phyloP scores from a whole-genome alignment of 1,140 invertebrate species.

The Macrobrachium rosenbergii region DNA sequence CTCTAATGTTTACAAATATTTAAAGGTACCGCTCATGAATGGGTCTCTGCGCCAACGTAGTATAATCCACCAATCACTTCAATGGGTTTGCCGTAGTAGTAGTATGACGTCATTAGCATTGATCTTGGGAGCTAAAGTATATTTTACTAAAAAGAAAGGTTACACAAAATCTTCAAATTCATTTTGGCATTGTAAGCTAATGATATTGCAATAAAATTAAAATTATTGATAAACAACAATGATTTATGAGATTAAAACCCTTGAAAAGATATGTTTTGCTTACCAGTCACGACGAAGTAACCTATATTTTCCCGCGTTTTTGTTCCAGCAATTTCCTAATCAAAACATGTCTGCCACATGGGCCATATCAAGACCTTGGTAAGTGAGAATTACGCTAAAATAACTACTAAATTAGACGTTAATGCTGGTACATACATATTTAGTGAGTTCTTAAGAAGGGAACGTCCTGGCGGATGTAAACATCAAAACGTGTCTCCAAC shows the following conservation, averaged over 20 bases:
- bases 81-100: conserved; percentile 52
- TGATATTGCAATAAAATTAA: not conserved
- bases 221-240: not conserved
- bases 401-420: not conserved
- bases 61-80: conserved; percentile 50
- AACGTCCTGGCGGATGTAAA: not conserved
- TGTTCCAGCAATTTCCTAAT: conserved; percentile 61
- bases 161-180: not conserved
- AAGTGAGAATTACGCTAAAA: conserved; percentile 30
- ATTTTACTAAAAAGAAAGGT: conserved; percentile 41
- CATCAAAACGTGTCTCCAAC: conserved; percentile 33
- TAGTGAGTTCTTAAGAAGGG: conserved; percentile 19
- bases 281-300: conserved; percentile 55
- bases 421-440: not conserved
- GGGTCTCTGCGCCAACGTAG: conserved; percentile 29
- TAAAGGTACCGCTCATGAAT: conserved; percentile 54
- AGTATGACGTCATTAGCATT: conserved; percentile 50
- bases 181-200: not conserved
- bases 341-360: conserved; percentile 65
- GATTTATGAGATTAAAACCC: not conserved
- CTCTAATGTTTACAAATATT: conserved; percentile 48
- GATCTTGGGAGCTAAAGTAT: not conserved
- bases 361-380: conserved; percentile 46
- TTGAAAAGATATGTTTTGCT: not conserved
- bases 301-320: conserved; percentile 64